These are phyloP conservation scores for Acromyrmex echinatior DNA, from an alignment of 1,140 invertebrate species.

Conservation along the genomic window DNA sequence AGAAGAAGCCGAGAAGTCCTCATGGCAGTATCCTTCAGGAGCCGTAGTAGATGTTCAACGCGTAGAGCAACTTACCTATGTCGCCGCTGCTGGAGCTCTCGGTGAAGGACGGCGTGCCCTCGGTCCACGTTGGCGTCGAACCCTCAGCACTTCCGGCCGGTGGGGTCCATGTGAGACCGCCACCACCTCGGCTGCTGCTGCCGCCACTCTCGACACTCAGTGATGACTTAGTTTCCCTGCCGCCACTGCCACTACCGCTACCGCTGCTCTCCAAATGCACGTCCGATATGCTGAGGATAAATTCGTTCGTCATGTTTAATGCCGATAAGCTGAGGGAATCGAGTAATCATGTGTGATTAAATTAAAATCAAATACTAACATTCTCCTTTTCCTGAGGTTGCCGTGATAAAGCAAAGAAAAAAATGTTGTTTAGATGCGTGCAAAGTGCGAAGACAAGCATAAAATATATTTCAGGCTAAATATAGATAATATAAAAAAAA, in stretches of 20 bases:
- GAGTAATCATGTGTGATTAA: constrained; percentile 38
- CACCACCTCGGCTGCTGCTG: constrained; percentile 87
- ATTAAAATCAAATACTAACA: constrained; percentile 62
- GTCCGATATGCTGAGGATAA: constrained; percentile 82
- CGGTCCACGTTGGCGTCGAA: constrained; percentile 98
- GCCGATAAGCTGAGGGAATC: not conserved
- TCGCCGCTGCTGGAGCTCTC: constrained; percentile 98
- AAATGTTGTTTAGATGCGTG: constrained; percentile 54
- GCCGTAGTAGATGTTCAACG: constrained; percentile 82
- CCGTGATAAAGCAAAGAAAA: constrained; percentile 57
- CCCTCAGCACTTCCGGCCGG: constrained; percentile 94
- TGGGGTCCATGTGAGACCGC: constrained; percentile 93
- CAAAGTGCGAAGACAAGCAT: constrained; percentile 55
- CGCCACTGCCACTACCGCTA: constrained; percentile 85
- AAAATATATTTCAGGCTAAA: constrained; percentile 28
- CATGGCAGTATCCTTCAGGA: constrained; percentile 71
- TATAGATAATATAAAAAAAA: constrained; percentile 4
- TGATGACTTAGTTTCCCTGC: constrained; percentile 90
- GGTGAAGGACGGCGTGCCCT: constrained; percentile 98
- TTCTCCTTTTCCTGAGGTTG: constrained; percentile 61
- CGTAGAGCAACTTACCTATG: constrained; percentile 90
- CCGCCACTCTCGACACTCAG: constrained; percentile 89
- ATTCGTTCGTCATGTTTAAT: constrained; percentile 21
- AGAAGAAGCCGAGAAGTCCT: constrained; percentile 60
- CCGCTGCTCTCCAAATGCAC: constrained; percentile 86